Base-by-base conservation (phyloP, 2,113 vertebrate species). In the Tauraco erythrolophus region DNA sequence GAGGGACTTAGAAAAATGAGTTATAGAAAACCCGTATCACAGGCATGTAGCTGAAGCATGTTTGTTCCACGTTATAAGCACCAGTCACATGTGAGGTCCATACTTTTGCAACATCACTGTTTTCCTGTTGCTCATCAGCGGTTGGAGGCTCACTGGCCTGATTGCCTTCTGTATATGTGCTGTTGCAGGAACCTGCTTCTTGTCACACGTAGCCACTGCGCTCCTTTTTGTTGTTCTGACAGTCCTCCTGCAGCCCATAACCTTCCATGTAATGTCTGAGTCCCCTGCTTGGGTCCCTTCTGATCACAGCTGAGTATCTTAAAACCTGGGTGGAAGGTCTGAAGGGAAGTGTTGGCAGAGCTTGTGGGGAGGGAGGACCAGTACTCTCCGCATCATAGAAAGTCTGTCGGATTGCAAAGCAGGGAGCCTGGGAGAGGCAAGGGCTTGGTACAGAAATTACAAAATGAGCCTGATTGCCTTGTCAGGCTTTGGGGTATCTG, bases 41-140 rank as follows among this genome's bases (percentile, higher is more conserved):
- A 53, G 58, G 19, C 39, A 1, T 6, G 54, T 43, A 57, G 30
- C 45, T 86, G 46, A 30, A 80, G 68, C 33, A 28, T 18, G 30
- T 53, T 76, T 76, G 18, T 72, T 54, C 30, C 7, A 2, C 19
- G 0, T 35, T 35, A 30, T 6, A 41, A 79, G 70, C 25, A 68
- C 23, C 3, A 0, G 51, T 56, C 37, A 8, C 19, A 2, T 43
- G 16, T 21, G 35, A 86, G 50, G 7, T 39, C 39, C 28, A 23
- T 30, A 1, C 11, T 82, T 83, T 1, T 27, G 33, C 16, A 27
- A 5, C 50, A 6, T 51, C 8, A 0, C 9, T 39, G 0, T 69
- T 80, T 65, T 60, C 41, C 30, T 48, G 18, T 16, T 41, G 35
- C 19, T 10, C 7, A 0, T 35, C 14, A 60, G 58, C 21, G 1